Evolutionary conservation across 2,888 invertebrate genomes (phyloP).

Genomic region (Blera fallax): DNA sequence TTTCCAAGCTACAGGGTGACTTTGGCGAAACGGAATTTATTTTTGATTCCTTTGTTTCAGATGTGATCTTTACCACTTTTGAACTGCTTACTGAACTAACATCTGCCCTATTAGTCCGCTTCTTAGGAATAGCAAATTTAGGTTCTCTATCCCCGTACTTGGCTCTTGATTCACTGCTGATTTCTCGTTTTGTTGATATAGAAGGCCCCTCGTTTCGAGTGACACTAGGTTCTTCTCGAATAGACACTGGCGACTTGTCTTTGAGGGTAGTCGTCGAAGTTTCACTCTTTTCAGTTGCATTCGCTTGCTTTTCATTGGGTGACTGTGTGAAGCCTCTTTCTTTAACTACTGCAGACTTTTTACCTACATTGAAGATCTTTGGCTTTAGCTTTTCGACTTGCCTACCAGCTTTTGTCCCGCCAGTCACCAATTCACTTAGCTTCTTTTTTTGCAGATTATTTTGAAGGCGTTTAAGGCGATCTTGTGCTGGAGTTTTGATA

Average conservation of each 20-base stretch:
- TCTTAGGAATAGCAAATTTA: constrained; percentile 10
- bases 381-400: neutral
- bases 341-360: neutral
- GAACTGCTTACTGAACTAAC: too few species aligned
- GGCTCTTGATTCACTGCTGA: neutral
- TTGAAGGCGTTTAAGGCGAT: constrained; percentile 77
- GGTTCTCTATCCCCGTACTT: neutral
- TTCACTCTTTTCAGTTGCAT: neutral
- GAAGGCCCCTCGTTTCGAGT: neutral
- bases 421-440: constrained; percentile 1
- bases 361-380: neutral
- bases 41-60: neutral
- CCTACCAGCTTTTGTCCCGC: neutral
- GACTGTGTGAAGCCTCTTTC: constrained; percentile 20
- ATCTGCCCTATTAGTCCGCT: neutral
- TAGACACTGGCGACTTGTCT: neutral
- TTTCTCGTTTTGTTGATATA: neutral
- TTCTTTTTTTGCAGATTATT: constrained; percentile 67
- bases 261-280: neutral
- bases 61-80: neutral
- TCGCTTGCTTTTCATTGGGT: constrained; percentile 13
- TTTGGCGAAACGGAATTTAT: too few species aligned
- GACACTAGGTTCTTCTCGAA: neutral
- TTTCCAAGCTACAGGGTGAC: too few species aligned
- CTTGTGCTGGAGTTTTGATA: constrained; percentile 74